Evolutionary conservation across 2,888 invertebrate genomes (phyloP).

Genomic region (Lithodes maja): DNA sequence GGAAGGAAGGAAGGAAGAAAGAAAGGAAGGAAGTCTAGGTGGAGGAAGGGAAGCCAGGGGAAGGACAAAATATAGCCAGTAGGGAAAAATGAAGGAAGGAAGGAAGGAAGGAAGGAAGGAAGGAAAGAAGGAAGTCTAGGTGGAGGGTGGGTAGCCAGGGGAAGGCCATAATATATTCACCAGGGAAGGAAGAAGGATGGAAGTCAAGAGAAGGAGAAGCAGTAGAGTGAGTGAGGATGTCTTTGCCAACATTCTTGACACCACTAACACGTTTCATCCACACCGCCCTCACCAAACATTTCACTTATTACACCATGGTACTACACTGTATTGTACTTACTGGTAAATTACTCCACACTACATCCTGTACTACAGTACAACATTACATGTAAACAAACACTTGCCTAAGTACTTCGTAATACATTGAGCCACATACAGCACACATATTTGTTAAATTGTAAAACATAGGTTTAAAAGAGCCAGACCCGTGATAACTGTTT

Average conservation of each 20-base stretch:
- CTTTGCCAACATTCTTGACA: not conserved
- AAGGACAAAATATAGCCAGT: not conserved
- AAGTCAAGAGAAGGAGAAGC: not conserved
- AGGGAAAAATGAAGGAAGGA: not conserved
- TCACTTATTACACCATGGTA: not conserved
- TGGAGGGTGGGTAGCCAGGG: not conserved
- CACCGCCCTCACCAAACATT: not conserved
- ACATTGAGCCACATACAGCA: too few relatives aligned
- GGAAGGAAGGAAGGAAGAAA: not conserved
- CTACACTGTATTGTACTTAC: not conserved
- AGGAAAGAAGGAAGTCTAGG: not conserved
- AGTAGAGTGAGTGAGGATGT: not conserved
- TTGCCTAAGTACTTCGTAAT: too few relatives aligned
- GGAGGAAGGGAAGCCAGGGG: not conserved
- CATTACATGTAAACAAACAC: too few relatives aligned
- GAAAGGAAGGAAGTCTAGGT: not conserved
- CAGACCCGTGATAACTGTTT: too few relatives aligned
- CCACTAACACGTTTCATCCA: not conserved
- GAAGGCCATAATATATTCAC: not conserved
- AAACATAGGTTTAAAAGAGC: too few relatives aligned
- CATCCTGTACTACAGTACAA: too few relatives aligned
- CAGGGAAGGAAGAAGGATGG: not conserved
- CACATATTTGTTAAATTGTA: too few relatives aligned
- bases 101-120: not conserved
- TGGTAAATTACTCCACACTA: too few relatives aligned